Percentiles rank a stretch among this genome's conserved stretches.
Evolutionary conservation across 2,113 vertebrate genomes (phyloP).

Genomic region (Gymnobelideus leadbeateri): DNA sequence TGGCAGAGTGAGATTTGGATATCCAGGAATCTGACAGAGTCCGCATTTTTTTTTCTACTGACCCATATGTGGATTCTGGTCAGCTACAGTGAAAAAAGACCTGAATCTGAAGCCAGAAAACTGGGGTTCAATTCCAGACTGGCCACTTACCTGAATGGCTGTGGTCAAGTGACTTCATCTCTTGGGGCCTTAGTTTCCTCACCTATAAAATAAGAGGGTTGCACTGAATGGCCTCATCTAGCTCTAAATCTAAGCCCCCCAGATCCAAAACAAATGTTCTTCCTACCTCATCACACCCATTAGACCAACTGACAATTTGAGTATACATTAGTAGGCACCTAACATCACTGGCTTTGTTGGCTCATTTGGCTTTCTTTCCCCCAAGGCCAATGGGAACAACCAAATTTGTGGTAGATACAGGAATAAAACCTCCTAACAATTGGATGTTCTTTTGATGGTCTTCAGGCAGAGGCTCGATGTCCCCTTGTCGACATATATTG

Average conservation of each 20-base stretch:
- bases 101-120: background rate
- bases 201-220: background rate
- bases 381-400: background rate
- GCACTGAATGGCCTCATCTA: background rate
- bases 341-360: background rate
- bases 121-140: background rate
- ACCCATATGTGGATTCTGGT: background rate
- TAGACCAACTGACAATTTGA: background rate
- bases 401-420: background rate
- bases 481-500: background rate
- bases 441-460: background rate
- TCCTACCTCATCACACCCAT: background rate
- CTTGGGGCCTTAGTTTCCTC: background rate
- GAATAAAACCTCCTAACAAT: background rate
- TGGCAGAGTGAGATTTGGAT: background rate
- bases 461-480: background rate
- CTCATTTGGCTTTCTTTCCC: conserved; percentile 36
- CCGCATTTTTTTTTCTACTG: background rate
- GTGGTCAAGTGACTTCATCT: background rate
- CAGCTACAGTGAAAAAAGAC: background rate
- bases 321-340: background rate
- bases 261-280: background rate
- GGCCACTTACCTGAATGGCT: background rate
- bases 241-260: background rate
- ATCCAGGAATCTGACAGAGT: background rate